phyloP scores from a whole-genome alignment of 1,140 invertebrate species.

The Drosophila prosaltans region DNA sequence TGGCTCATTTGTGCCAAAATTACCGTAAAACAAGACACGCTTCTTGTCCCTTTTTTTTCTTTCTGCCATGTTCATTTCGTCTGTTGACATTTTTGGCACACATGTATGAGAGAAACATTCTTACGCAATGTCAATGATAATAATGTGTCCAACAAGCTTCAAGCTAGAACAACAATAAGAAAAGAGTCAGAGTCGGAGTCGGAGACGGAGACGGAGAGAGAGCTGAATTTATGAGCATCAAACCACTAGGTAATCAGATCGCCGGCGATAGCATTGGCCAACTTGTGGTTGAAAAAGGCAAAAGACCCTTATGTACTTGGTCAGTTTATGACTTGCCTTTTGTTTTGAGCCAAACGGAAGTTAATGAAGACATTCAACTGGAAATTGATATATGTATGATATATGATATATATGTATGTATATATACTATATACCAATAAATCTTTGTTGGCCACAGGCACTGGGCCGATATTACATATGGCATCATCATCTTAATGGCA shows the following conservation, averaged over 20 bases:
- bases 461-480: neutral
- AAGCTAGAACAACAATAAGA: conserved; percentile 11
- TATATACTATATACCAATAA: conserved; percentile 6
- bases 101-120: conserved; percentile 36
- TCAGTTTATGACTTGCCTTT: conserved; percentile 33
- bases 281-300: neutral
- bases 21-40: conserved; percentile 55
- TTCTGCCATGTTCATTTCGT: conserved; percentile 3
- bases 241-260: conserved; percentile 63
- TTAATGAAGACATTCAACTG: conserved; percentile 16
- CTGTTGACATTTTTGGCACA: conserved; percentile 32
- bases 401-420: conserved; percentile 6
- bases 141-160: conserved; percentile 60
- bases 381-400: conserved; percentile 19
- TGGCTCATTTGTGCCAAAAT: conserved; percentile 64
- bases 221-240: conserved; percentile 51
- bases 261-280: conserved; percentile 49
- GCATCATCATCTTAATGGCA: neutral
- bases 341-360: neutral
- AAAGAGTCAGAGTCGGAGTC: neutral
- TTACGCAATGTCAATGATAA: conserved; percentile 63
- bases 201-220: conserved; percentile 6
- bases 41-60: conserved; percentile 29
- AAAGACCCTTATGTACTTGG: neutral
- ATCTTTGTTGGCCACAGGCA: neutral